phyloP scores from a whole-genome alignment of 2,113 vertebrate genomes.

The Laticauda laticaudata region DNA sequence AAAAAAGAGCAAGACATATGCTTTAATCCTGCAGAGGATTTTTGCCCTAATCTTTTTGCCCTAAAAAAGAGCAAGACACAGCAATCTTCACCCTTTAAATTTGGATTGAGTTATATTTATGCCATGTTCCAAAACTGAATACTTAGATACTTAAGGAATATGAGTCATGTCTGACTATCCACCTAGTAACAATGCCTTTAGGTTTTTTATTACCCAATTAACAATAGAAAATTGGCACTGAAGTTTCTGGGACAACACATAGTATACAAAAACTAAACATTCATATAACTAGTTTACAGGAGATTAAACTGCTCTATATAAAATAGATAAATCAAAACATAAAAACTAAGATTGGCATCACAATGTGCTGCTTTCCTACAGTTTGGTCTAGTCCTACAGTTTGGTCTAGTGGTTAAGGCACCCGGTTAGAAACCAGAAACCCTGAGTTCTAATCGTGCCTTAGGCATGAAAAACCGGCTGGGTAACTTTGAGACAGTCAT shows the following conservation, averaged over 20 bases:
- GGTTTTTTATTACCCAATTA: background rate
- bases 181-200: background rate
- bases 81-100: background rate
- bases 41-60: no score
- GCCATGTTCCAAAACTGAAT: background rate
- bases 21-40: no score
- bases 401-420: background rate
- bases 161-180: background rate
- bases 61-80: background rate
- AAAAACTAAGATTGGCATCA: background rate
- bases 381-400: background rate
- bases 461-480: background rate
- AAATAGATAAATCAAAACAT: background rate
- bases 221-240: background rate
- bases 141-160: background rate
- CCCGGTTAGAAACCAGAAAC: background rate
- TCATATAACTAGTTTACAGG: background rate
- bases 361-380: background rate
- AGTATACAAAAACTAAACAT: background rate
- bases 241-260: background rate
- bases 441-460: background rate
- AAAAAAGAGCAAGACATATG: background rate
- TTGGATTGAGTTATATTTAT: background rate
- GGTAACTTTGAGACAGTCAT: background rate
- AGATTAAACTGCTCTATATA: background rate